Evolutionary conservation across 2,888 invertebrate species (phyloP).

Genomic region (Antheraea yamamai): DNA sequence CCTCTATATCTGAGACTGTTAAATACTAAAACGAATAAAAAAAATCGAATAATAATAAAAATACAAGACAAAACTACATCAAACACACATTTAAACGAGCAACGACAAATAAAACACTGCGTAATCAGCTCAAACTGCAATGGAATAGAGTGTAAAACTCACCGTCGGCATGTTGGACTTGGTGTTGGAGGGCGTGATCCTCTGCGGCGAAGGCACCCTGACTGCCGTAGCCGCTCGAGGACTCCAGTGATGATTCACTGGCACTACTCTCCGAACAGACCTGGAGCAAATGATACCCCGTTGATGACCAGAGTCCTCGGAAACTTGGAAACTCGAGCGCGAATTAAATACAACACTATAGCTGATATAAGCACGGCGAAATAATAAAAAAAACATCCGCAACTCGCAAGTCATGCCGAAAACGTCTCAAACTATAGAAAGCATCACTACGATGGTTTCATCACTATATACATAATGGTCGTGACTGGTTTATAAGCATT

Average conservation of each 20-base stretch:
- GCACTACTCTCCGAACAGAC: conserved; percentile 84
- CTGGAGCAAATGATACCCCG: conserved; percentile 41
- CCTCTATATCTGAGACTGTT: not conserved
- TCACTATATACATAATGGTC: too few species aligned
- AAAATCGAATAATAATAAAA: conserved; percentile 33
- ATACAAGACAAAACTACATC: conserved; percentile 25
- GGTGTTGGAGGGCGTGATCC: conserved; percentile 70
- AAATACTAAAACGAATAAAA: not conserved
- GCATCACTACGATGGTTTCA: too few species aligned
- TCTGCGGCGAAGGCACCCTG: conserved; percentile 87
- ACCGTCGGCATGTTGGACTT: conserved; percentile 73
- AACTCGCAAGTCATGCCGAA: too few species aligned
- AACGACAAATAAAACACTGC: conserved; percentile 20
- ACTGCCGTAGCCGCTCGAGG: conserved; percentile 89
- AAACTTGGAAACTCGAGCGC: too few species aligned
- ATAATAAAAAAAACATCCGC: too few species aligned
- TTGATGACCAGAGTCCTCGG: not conserved
- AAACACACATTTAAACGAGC: conserved; percentile 8
- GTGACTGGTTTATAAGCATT: too few species aligned
- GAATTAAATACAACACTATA: too few species aligned
- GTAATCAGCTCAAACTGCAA: conserved; percentile 21
- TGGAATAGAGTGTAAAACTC: conserved; percentile 34
- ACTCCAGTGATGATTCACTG: conserved; percentile 88
- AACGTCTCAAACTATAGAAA: too few species aligned
- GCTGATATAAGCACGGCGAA: too few species aligned